phyloP scores from a whole-genome alignment of 2,797 vertebrate species.

The Erpetoichthys calabaricus region DNA sequence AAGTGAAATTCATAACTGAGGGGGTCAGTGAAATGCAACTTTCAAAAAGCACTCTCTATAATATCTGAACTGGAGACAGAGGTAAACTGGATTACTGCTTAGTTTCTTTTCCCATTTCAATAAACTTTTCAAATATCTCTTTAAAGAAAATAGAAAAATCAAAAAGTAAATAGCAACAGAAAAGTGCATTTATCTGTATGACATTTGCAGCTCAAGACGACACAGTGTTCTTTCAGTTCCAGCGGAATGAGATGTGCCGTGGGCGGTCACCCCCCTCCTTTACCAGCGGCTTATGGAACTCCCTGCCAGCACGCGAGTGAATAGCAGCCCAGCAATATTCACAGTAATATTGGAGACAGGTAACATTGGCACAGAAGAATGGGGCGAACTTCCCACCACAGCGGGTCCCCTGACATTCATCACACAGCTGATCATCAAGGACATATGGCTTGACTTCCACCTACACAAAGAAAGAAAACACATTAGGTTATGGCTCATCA shows the following conservation, averaged over 20 bases:
- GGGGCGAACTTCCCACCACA: constrained; percentile 97
- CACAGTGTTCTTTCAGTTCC: constrained; percentile 76
- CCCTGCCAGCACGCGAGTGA: constrained; percentile 91
- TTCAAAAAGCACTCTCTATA: too few relatives aligned
- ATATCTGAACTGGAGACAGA: constrained; percentile 42
- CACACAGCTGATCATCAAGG: constrained; percentile 97
- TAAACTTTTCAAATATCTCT: constrained; percentile 35
- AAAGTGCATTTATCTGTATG: constrained; percentile 92
- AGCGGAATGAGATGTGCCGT: constrained; percentile 99
- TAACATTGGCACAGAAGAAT: constrained; percentile 99
- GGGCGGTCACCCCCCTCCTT: constrained; percentile 97
- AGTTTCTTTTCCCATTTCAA: constrained; percentile 24
- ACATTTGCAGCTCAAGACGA: constrained; percentile 54
- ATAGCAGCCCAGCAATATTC: constrained; percentile 99
- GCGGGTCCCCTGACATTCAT: constrained; percentile 97
- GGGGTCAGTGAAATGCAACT: too few relatives aligned
- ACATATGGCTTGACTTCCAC: constrained; percentile 99
- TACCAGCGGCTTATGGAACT: constrained; percentile 98
- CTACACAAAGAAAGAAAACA: constrained; percentile 40
- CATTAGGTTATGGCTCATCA: not conserved
- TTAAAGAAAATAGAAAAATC: constrained; percentile 49
- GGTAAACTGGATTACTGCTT: constrained; percentile 40
- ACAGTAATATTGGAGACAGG: constrained; percentile 99
- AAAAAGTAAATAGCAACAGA: constrained; percentile 80
- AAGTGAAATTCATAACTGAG: too few relatives aligned